Base-by-base conservation (phyloP, 2,113 vertebrate species). In the Vireo altiloquus region DNA sequence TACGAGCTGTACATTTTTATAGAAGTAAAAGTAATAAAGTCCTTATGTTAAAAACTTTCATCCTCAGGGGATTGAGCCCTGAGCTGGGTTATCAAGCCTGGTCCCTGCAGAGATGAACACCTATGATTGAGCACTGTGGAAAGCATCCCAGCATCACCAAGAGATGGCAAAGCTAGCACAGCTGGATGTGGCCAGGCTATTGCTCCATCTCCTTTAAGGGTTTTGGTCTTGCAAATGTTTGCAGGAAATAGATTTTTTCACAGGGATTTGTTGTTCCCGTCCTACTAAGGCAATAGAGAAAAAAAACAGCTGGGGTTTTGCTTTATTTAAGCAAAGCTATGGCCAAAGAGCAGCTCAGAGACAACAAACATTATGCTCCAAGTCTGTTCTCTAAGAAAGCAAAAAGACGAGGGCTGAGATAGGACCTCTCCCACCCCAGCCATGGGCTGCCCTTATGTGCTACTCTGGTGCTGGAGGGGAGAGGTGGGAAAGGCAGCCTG, bases 331-430 rank as follows among this genome's bases (percentile, higher is more conserved):
- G 14, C 49, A 84, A 71, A 87, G 52, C 46, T 50, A 3, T 3
- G 8, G 20, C 60, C 49, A 47, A 68, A 21, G 28, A 83, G 46
- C 13, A 72, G 35, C 40, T 14, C 20, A 23, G 25, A 23, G 31
- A 37, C 37, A 61, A 0, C 15, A 65, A 57, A 57, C 0, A 0
- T 56, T 15, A 10, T 1, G 0, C 44, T 80, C 66, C 42, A n/a
- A 13, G 39, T 18, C 6, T 23, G 23, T 40, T 61, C n/a, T 53
- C 9, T 23, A 15, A 10, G 25, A 23, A 16, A 22, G 3, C 5
- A 10, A 30, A 60, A 35, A 9, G 7, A 14, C 46, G 50, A 20
- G 15, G 44, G 47, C 39, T 78, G 47, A 74, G 37, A 23, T 2
- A 9, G n/a, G 15, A 61, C 21, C 17, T 77, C 12, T 71, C 19